Conservation (phyloP, 2,888 invertebrate genomes). For the Lasiommata megera region DNA sequence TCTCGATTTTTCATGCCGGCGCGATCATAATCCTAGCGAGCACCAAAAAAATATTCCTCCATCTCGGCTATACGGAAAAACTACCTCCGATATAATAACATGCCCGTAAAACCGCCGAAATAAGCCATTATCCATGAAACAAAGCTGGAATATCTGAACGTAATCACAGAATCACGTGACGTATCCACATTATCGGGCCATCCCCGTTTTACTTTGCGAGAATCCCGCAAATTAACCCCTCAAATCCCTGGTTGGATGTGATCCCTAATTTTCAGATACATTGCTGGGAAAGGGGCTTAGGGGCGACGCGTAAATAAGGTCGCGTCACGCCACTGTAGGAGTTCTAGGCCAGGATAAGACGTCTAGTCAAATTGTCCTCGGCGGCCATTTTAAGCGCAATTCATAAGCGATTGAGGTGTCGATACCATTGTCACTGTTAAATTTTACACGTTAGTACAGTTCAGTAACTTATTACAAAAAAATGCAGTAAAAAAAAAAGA, state of each 20-base stretch:
- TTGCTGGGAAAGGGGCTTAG: conserved; percentile 78
- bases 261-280: conserved; percentile 82
- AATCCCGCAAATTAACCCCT: conserved; percentile 69
- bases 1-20: conserved; percentile 18
- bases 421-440: conserved; percentile 1
- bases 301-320: conserved; percentile 77
- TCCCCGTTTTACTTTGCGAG: conserved; percentile 43
- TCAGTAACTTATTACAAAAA: conserved; percentile 1
- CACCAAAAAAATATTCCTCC: conserved; percentile 17
- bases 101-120: conserved; percentile 29
- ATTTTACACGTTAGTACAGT: background rate
- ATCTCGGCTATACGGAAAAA: conserved; percentile 17
- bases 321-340: conserved; percentile 60
- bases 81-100: conserved; percentile 15
- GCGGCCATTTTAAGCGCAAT: conserved; percentile 34
- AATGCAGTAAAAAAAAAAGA: too few relatives aligned
- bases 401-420: conserved; percentile 26
- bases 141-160: conserved; percentile 38
- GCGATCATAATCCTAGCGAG: conserved; percentile 19
- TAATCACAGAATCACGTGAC: conserved; percentile 51
- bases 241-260: conserved; percentile 58
- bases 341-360: conserved; percentile 66
- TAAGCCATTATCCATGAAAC: conserved; percentile 44
- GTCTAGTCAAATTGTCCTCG: conserved; percentile 62
- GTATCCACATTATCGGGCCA: conserved; percentile 45